phyloP scores from a whole-genome alignment of 1,140 invertebrate genomes.

The Diachasmimorpha longicaudata region DNA sequence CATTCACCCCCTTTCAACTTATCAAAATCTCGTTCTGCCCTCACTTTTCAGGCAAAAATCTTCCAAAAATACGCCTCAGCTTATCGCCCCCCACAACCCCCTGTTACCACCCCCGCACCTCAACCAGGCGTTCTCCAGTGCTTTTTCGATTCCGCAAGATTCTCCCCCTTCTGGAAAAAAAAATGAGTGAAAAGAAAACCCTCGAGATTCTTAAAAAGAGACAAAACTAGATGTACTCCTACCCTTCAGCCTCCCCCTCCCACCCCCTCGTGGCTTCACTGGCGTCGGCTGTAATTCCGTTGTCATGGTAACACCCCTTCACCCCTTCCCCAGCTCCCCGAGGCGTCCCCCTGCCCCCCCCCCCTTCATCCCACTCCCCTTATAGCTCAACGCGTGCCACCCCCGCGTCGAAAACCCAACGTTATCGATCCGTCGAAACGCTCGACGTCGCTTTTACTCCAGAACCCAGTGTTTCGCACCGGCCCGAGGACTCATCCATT shows the following conservation, averaged over 20 bases:
- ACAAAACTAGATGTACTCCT: slow-evolving; percentile 3
- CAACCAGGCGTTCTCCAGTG: not conserved
- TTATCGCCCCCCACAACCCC: not conserved
- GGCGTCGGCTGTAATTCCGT: slow-evolving; percentile 47
- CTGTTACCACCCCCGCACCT: not conserved
- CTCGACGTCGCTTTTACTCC: slow-evolving; percentile 40
- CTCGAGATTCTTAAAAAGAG: slow-evolving; percentile 6
- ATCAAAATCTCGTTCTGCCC: no score
- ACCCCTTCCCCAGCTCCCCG: slow-evolving; percentile 42
- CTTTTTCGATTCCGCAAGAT: not conserved
- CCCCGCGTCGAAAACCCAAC: slow-evolving; percentile 40
- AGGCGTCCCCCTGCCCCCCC: slow-evolving; percentile 51
- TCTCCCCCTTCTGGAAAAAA: not conserved
- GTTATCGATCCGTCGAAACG: slow-evolving; percentile 57
- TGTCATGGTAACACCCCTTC: slow-evolving; percentile 58
- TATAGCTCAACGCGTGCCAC: slow-evolving; percentile 20
- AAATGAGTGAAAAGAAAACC: not conserved
- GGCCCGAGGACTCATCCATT: not conserved
- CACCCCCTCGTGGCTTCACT: not conserved
- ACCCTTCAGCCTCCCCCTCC: not conserved
- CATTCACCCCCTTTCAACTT: no score
- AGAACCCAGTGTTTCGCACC: not conserved
- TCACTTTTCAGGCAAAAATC: no score
- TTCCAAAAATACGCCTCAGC: no score
- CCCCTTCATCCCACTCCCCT: slow-evolving; percentile 37